Base-by-base conservation (phyloP, 2,888 invertebrate genomes). In the Anoncus sp. region DNA sequence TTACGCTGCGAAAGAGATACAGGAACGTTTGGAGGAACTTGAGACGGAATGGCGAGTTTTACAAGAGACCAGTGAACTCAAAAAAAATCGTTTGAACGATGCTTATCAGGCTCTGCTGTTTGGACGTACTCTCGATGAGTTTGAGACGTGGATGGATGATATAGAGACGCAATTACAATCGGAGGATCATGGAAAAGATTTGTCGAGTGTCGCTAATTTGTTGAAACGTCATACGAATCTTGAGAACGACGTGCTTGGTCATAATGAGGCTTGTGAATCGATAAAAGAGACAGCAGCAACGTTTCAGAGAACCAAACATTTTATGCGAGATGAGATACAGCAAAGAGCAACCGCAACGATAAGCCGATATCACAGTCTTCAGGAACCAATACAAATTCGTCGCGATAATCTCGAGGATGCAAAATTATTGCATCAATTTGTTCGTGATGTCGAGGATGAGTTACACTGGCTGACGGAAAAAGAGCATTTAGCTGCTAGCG, bases 361-460 rank as follows among this genome's bases (percentile, higher is more conserved):
- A n/a, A 94, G 94, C 85, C 94, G 95, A 57, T 97, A 97, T 89
- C 94, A 95, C 14, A 95, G 96, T 6, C 92, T 99, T 10, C 96
- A 96, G 85, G 98, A 98, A 89, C 98, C 98, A 0, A 95, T 98
- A 90, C 96, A 97, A 89, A 97, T 97, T 80, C 94, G 98, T 0
- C 93, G 97, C 45, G 98, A 99, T 86, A 97, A 98, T 90, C 92
- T 99, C 43, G 97, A 98, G 87, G 98, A 98, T 82, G 97, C 98
- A 0, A 94, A 96, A 3, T 92, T 96, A 55, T 92, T 98, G 81
- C 98, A 98, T 88, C 96, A 98, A 87, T 98, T 98, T 93, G 93
- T 96, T 55, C 93, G 98, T 24, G 99, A 99, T 88, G 96, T 98
- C 0, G 97, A 98, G 77, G 98, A 99, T 88, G 98, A 99, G 90